phyloP scores from a whole-genome alignment of 2,797 vertebrate species.

The Dryobates pubescens region DNA sequence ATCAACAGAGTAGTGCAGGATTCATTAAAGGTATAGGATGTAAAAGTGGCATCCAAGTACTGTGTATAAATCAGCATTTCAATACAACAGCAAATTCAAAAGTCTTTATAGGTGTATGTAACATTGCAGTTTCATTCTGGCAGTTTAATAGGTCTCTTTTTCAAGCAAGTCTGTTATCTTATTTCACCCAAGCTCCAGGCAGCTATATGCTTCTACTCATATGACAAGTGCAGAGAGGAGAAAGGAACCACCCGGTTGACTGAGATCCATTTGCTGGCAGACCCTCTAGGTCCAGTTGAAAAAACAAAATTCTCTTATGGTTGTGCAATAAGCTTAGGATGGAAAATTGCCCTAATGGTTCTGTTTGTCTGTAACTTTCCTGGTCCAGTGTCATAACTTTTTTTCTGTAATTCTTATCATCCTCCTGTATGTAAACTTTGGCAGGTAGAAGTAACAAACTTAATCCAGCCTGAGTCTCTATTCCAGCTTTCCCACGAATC shows the following conservation, averaged over 20 bases:
- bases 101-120: background rate
- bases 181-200: background rate
- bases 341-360: background rate
- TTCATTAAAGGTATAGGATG: background rate
- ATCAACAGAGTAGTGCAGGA: background rate
- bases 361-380: background rate
- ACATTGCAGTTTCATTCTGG: background rate
- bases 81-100: background rate
- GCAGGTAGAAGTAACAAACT: background rate
- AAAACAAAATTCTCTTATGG: background rate
- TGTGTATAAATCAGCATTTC: background rate
- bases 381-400: background rate
- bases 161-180: background rate
- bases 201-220: background rate
- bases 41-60: background rate
- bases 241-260: accelerated
- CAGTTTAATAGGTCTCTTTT: conserved; percentile 14
- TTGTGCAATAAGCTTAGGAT: background rate
- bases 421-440: accelerated
- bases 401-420: background rate
- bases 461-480: background rate
- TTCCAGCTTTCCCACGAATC: conserved; percentile 1
- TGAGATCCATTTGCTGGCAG: background rate
- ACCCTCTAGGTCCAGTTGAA: background rate
- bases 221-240: background rate